phyloP scores from a whole-genome alignment of 2,797 vertebrate species.

The Rhabdomys pumilio region DNA sequence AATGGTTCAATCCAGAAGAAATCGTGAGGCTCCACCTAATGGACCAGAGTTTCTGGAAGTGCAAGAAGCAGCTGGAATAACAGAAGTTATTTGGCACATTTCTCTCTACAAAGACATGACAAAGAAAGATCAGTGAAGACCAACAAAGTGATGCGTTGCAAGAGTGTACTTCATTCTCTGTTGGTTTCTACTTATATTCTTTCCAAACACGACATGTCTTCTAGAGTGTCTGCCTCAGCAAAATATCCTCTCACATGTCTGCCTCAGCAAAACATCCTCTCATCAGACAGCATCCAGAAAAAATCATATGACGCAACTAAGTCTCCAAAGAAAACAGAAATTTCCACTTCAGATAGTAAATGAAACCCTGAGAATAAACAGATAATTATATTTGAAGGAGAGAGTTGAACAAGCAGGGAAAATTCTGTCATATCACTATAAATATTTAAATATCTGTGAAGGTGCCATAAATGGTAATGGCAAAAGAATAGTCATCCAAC shows the following conservation, averaged over 20 bases:
- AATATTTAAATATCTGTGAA: slow-evolving; percentile 44
- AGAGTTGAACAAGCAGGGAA: slow-evolving; percentile 6
- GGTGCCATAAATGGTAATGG: background rate
- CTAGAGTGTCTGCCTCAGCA: too few species aligned
- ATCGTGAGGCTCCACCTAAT: background rate
- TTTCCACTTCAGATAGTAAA: background rate
- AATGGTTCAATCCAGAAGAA: background rate
- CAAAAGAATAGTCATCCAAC: slow-evolving; percentile 20
- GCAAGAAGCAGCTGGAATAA: background rate
- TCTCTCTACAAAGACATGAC: background rate
- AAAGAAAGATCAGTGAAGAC: background rate
- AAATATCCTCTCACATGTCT: too few species aligned
- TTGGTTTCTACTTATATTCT: background rate
- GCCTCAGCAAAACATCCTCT: background rate
- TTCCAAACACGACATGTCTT: background rate
- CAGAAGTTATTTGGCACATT: background rate
- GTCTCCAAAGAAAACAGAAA: background rate
- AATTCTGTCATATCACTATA: slow-evolving; percentile 35
- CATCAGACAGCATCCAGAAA: background rate
- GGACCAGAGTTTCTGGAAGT: background rate
- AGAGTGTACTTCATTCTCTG: background rate
- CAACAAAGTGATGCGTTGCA: background rate
- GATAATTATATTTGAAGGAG: slow-evolving; percentile 25
- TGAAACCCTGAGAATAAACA: background rate
- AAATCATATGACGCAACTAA: background rate